Evolutionary conservation across 2,888 invertebrate species (phyloP).

Genomic region (Ditylenchus weischeri): DNA sequence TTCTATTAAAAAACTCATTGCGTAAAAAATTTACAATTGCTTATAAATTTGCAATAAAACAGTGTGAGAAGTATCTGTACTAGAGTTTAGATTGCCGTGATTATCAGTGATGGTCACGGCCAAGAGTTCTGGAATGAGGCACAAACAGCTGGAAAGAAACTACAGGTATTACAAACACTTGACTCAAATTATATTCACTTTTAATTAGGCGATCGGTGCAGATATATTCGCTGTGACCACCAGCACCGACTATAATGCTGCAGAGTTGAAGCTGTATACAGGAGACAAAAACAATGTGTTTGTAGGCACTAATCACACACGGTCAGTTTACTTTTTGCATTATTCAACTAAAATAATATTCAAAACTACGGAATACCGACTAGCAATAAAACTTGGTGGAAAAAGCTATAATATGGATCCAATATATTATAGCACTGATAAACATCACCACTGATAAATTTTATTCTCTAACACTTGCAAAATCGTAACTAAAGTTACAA

Average conservation of each 20-base stretch:
- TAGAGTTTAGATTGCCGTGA: slow-evolving; percentile 34
- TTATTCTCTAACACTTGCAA: no score
- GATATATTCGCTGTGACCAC: slow-evolving; percentile 43
- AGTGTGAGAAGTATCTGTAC: no score
- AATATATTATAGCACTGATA: no score
- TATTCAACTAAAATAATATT: slow-evolving; percentile 3
- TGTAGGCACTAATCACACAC: slow-evolving; percentile 33
- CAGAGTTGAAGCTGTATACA: slow-evolving; percentile 45
- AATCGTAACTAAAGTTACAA: no score
- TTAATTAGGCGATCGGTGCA: slow-evolving; percentile 11
- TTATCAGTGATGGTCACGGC: slow-evolving; percentile 49
- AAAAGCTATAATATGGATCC: no score
- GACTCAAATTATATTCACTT: no score
- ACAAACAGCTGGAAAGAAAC: slow-evolving; percentile 31
- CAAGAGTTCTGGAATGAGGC: slow-evolving; percentile 46
- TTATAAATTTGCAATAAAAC: no score
- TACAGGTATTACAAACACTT: slow-evolving; percentile 23
- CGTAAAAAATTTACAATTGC: no score
- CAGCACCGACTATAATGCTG: slow-evolving; percentile 35
- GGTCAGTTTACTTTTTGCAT: slow-evolving; percentile 2
- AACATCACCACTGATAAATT: no score
- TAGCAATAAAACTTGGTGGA: no score
- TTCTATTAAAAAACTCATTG: no score
- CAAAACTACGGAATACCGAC: no score
- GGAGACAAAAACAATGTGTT: slow-evolving; percentile 37